phyloP scores from a whole-genome alignment of 1,140 invertebrate genomes.

The Eumaeus atala region DNA sequence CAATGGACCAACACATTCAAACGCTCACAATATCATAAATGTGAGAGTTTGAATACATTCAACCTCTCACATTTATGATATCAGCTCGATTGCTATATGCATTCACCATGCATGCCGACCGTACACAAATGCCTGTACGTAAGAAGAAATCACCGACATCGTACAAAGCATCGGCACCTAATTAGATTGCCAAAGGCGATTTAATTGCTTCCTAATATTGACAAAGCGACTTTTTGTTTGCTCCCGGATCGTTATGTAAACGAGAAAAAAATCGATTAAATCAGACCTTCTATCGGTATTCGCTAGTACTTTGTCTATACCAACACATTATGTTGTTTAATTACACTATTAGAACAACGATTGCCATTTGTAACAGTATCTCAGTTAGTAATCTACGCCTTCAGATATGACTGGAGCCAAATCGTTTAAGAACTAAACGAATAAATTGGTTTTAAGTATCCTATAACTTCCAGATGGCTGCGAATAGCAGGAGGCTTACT shows the following conservation, averaged over 20 bases:
- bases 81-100: no score
- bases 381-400: conserved; percentile 4
- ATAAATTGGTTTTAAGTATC: neutral
- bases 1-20: no score
- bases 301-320: conserved; percentile 5
- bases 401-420: neutral
- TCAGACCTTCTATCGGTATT: conserved; percentile 18
- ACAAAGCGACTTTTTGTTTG: conserved; percentile 51
- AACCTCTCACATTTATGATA: no score
- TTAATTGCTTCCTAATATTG: conserved; percentile 68
- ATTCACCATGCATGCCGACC: neutral
- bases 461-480: neutral
- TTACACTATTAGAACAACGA: neutral
- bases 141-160: conserved; percentile 39
- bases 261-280: conserved; percentile 31
- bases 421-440: neutral
- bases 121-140: conserved; percentile 19
- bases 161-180: conserved; percentile 38
- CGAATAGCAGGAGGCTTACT: neutral
- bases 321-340: conserved; percentile 4
- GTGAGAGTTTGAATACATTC: no score
- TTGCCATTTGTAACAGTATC: conserved; percentile 4
- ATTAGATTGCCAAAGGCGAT: conserved; percentile 45
- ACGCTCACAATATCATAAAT: no score
- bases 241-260: conserved; percentile 41